Evolutionary conservation across 1,140 invertebrate species (phyloP), one percentile per base, ranked within the genome.

Genomic region (Drosophila pseudoananassae): DNA sequence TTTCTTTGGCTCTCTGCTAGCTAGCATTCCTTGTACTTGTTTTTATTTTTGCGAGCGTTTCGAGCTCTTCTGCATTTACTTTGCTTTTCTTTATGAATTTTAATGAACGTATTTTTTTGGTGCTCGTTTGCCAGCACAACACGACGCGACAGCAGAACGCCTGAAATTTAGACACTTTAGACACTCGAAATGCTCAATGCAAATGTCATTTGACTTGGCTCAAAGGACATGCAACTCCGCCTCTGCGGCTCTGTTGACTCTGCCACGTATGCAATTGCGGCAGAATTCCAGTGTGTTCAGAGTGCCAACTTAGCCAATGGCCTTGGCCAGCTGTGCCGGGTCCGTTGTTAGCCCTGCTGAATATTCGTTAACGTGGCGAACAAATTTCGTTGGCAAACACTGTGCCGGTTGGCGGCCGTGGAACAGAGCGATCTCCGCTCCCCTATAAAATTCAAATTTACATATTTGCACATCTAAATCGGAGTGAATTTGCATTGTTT

Each of bases 331-430:
- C 56, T 56, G 53, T 31, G 53, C 59, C 31, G 60, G 47, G 5
- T 33, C 29, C 78, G 78, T 68, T 87, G 78, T 85, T 85, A 64
- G 78, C 58, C 43, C 61, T 75, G 74, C 74, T 78, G 82, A 87
- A 78, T 87, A 81, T 87, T 87, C 83, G 78, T 87, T 81, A 88
- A 87, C 78, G 82, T 82, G 82, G 56, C 78, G 74, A 80, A 73
- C 72, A 73, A 82, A 87, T 82, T 87, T 82, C 57, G 82, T 78
- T 87, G 83, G 83, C 83, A 87, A 88, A 87, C 83, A 82, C 7
- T 64, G 55, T 10, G 27, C 45, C 38, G 59, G 47, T 61, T 57
- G 54, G 63, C 43, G 49, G 29, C 54, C 47, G 50, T 38, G 65
- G 25, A 46, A 40, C 40, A 8, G 14, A 46, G 20, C 17, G 33